A percentile compares a stretch with the other conserved stretches of the same genome.
These are phyloP conservation scores for Campoplex capitator DNA, from an alignment of 2,888 invertebrate species.

Conservation along the genomic window DNA sequence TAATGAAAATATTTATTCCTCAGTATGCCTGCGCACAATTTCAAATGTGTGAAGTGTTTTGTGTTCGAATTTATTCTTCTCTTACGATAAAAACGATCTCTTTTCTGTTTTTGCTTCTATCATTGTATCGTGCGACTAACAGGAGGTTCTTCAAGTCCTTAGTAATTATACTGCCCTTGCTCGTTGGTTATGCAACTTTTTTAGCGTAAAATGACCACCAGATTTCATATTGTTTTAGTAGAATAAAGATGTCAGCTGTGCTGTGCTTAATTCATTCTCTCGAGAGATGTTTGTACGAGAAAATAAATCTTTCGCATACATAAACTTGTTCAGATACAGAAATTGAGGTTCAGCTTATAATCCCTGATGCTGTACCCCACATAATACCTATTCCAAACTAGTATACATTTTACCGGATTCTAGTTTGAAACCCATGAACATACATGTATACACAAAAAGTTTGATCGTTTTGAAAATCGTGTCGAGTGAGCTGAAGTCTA, in stretches of 20 bases:
- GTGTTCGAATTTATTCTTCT: background rate
- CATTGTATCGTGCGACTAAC: background rate
- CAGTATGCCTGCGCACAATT: no score
- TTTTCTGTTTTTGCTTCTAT: background rate
- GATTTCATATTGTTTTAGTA: background rate
- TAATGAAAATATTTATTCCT: no score
- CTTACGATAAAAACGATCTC: background rate
- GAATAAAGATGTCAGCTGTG: background rate
- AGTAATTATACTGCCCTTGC: background rate
- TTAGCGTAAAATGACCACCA: background rate
- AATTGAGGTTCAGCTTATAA: background rate
- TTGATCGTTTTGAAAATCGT: background rate
- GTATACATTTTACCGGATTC: background rate
- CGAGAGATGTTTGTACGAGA: background rate
- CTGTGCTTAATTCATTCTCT: background rate
- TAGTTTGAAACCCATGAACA: no score
- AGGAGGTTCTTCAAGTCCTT: background rate
- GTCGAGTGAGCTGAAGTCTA: background rate
- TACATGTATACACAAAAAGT: background rate
- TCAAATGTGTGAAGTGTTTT: background rate
- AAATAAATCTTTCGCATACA: background rate
- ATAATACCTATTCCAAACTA: background rate
- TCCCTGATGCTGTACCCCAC: background rate
- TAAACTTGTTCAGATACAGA: background rate
- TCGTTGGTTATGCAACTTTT: background rate